Base-by-base conservation (phyloP, 2,797 vertebrate species). In the Silurus aristotelis region DNA sequence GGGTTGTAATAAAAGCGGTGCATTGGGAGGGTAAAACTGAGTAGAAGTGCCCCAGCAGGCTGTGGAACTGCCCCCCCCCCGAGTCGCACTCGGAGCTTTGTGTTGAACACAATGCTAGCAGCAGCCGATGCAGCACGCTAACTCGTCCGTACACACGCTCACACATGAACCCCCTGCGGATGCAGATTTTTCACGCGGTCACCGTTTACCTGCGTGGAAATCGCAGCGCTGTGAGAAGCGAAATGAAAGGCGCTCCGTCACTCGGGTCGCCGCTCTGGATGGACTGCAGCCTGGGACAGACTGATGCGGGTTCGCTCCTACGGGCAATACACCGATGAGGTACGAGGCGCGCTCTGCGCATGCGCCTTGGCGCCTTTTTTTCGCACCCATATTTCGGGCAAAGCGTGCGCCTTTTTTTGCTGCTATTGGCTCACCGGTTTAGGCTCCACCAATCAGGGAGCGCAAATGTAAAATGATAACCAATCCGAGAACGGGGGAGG, bases 271-370 rank as follows among this genome's bases (percentile, higher is more conserved):
- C 89, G 92, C 92, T 92, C 92, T 92, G 85, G 92, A 89, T 90
- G 88, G 89, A 88, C 90, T 91, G 93, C 92, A 91, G 89, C 92
- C 92, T 92, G 93, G 83, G 90, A 93, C 73, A 91, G 91, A 91
- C 94, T 91, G 91, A 91, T 94, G 82, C 93, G 92, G 91, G 90
- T 88, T 93, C 87, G 94, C 94, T 93, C 91, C 90, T 92, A 91
- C 95, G 92, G 91, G 92, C 93, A 93, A 94, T 93, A 95, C 93
- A 94, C 94, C 95, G 95, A 95, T 92, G 95, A 95, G 92, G 92
- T 94, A 90, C 91, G 86, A 86, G 82, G 89, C 88, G 90, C 77
- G 86, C 83, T 89, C 84, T 92, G 94, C 95, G 91, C 96, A 94
- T 94, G 96, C 96, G 95, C 95, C 46, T 48, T 88, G 82, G 86